A percentile compares a stretch with the other conserved stretches of the same genome.
Conservation (phyloP, 2,797 vertebrate species). For the Hydrophis major region DNA sequence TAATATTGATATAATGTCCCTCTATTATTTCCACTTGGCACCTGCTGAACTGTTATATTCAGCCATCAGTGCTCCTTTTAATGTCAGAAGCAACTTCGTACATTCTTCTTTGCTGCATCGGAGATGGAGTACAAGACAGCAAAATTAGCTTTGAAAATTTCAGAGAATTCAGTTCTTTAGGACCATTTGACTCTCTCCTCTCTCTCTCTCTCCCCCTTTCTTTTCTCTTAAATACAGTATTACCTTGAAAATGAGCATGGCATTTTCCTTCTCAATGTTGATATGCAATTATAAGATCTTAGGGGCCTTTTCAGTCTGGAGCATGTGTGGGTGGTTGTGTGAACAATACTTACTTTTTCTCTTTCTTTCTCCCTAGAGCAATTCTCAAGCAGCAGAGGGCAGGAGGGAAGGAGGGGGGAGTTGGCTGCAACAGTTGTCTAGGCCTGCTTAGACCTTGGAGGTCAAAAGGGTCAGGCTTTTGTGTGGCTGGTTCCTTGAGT, state of each 20-base stretch:
- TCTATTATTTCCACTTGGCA: slow-evolving; percentile 74
- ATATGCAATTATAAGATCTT: slow-evolving; percentile 49
- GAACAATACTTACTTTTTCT: slow-evolving; percentile 52
- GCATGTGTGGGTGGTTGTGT: slow-evolving; percentile 43
- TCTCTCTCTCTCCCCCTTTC: slow-evolving; percentile 2
- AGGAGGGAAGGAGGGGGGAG: slow-evolving; percentile 43
- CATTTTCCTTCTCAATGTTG: slow-evolving; percentile 40
- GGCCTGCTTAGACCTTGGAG: slow-evolving; percentile 62
- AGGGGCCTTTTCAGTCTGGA: slow-evolving; percentile 40
- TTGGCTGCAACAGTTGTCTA: slow-evolving; percentile 62
- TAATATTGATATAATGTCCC: slow-evolving; percentile 79
- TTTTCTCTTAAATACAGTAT: slow-evolving; percentile 11
- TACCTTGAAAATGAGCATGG: slow-evolving; percentile 64
- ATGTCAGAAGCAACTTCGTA: slow-evolving; percentile 77
- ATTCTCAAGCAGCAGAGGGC: slow-evolving; percentile 56
- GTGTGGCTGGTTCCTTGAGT: slow-evolving; percentile 75
- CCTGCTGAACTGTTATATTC: slow-evolving; percentile 80
- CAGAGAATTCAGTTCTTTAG: slow-evolving; percentile 78
- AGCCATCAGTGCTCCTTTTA: slow-evolving; percentile 81
- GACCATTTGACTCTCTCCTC: slow-evolving; percentile 51
- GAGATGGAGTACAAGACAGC: slow-evolving; percentile 83
- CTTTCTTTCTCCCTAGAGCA: slow-evolving; percentile 54
- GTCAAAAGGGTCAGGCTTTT: slow-evolving; percentile 79
- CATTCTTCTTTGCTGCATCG: slow-evolving; percentile 78
- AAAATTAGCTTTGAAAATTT: slow-evolving; percentile 83